phyloP scores from a whole-genome alignment of 1,140 invertebrate species.

The Zaprionus ghesquierei region DNA sequence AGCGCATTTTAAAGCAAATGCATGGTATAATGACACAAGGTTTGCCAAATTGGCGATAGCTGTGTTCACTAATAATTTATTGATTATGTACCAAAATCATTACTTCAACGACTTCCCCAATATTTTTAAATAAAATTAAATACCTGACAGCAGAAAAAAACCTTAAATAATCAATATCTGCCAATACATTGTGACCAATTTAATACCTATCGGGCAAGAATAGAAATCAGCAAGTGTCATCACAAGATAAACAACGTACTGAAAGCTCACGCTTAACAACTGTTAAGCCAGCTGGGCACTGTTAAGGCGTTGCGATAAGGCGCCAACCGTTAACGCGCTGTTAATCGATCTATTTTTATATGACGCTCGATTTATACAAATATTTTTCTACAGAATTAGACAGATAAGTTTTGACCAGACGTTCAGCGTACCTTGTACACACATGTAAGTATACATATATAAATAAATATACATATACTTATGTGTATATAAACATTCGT shows the following conservation, averaged over 20 bases:
- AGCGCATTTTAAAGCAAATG: not conserved
- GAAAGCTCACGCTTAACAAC: not conserved
- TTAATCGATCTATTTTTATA: slow-evolving; percentile 23
- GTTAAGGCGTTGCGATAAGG: not conserved
- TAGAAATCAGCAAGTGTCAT: slow-evolving; percentile 2
- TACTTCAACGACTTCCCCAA: no score
- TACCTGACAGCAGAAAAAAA: no score
- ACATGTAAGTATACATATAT: not conserved
- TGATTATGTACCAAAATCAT: no score
- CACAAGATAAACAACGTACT: not conserved
- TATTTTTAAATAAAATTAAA: no score
- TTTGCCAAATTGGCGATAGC: not conserved
- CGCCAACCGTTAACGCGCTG: not conserved
- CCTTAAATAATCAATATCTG: no score
- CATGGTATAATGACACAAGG: not conserved
- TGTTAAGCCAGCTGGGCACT: not conserved
- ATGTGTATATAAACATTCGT: not conserved
- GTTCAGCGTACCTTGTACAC: slow-evolving; percentile 16
- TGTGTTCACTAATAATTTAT: no score
- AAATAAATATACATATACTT: not conserved
- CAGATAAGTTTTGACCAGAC: slow-evolving; percentile 25
- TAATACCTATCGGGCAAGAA: no score
- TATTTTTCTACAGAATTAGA: not conserved
- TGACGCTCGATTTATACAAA: not conserved
- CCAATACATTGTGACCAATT: no score